Evolutionary conservation across 35 echinoderm and acorn worm genomes (phyloP).

Genomic region (Ophioderma brevispina): DNA sequence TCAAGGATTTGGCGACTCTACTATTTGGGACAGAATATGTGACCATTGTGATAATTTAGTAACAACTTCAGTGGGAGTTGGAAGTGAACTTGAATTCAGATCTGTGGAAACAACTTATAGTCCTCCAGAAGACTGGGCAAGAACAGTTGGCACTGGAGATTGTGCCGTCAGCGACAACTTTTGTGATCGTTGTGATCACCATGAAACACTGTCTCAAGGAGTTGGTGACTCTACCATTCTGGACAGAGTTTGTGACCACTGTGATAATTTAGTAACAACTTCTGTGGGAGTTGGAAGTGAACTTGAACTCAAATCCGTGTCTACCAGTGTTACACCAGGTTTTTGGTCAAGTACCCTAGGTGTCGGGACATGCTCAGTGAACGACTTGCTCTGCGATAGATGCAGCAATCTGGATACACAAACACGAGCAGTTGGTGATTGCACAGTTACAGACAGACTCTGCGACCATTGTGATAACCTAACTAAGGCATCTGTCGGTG

Average conservation of each 20-base stretch:
- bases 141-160: constrained; percentile 48
- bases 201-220: constrained; percentile 2
- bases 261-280: constrained; percentile 43
- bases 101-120: background rate
- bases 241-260: constrained; percentile 32
- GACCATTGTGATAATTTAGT: constrained; percentile 37
- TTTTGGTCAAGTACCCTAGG: constrained; percentile 1
- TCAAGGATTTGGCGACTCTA: constrained; percentile 8
- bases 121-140: background rate
- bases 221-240: constrained; percentile 1
- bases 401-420: constrained; percentile 62
- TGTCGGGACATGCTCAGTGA: constrained; percentile 64
- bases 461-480: constrained; percentile 85
- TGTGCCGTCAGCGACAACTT: constrained; percentile 55
- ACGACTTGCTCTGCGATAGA: constrained; percentile 75
- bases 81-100: background rate
- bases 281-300: constrained; percentile 25
- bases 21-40: constrained; percentile 29
- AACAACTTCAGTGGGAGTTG: background rate
- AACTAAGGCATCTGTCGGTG: constrained; percentile 17
- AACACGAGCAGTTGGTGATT: constrained; percentile 56
- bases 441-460: constrained; percentile 57
- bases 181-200: constrained; percentile 81
- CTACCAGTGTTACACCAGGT: background rate
- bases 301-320: background rate